These are phyloP conservation scores for Leptinotarsa juncta DNA, from an alignment of 2,888 invertebrate genomes.

Conservation along the genomic window DNA sequence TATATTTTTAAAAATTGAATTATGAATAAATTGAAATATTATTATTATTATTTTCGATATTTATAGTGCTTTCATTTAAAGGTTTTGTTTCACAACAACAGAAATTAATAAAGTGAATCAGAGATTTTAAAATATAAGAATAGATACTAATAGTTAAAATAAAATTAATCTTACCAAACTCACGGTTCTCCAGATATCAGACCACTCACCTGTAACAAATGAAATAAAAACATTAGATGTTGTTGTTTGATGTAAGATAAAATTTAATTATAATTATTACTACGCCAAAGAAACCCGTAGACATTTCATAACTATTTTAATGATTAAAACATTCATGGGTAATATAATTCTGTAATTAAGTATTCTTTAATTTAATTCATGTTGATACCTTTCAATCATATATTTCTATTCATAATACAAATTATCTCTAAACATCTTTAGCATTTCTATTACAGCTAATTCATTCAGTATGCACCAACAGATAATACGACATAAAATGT, in stretches of 20 bases:
- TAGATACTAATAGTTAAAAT: too few species aligned
- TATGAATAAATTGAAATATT: too few species aligned
- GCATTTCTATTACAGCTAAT: not conserved
- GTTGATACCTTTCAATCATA: not conserved
- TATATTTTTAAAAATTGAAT: too few species aligned
- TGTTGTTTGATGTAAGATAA: too few species aligned
- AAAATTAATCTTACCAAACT: not conserved
- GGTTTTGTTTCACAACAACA: too few species aligned
- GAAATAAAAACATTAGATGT: not conserved
- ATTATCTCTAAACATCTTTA: not conserved
- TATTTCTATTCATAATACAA: not conserved
- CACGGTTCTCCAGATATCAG: not conserved
- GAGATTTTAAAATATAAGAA: not conserved
- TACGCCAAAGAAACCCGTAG: too few species aligned
- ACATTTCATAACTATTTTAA: too few species aligned
- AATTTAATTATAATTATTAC: too few species aligned
- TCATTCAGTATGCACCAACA: not conserved
- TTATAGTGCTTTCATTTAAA: too few species aligned
- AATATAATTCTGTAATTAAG: not conserved
- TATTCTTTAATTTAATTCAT: not conserved
- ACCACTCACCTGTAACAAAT: conserved; percentile 15
- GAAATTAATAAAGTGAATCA: too few species aligned
- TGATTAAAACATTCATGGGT: too few species aligned
- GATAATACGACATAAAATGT: conserved; percentile 8
- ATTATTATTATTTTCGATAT: too few species aligned